phyloP scores from a whole-genome alignment of 2,888 invertebrate species.

The Agrotis exclamationis region DNA sequence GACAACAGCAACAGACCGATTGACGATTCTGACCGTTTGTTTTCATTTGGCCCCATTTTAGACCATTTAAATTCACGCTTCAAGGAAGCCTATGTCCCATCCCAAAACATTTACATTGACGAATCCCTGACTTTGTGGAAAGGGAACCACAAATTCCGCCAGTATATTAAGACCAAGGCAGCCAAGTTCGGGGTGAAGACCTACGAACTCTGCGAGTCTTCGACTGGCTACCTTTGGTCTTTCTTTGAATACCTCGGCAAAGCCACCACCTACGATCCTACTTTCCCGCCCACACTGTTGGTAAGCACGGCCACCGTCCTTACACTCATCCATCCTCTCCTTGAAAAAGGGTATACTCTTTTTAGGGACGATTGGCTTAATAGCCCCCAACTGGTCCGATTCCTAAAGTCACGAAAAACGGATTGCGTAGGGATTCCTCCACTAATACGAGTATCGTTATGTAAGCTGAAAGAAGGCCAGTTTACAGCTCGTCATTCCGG shows the following conservation, averaged over 20 bases:
- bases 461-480: constrained; percentile 1
- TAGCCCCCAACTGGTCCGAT: constrained; percentile 5
- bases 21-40: neutral
- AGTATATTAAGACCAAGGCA: too few relatives aligned
- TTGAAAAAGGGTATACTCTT: constrained; percentile 9
- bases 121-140: too few relatives aligned
- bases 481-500: constrained; percentile 4
- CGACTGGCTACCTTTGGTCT: constrained; percentile 16
- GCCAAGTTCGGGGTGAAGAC: too few relatives aligned
- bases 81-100: constrained; percentile 2
- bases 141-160: too few relatives aligned
- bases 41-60: neutral
- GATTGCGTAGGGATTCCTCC: constrained; percentile 8
- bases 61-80: neutral
- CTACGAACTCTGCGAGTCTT: constrained; percentile 5
- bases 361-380: neutral
- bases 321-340: constrained; percentile 6
- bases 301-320: constrained; percentile 1
- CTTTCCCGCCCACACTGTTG: neutral
- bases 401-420: constrained; percentile 2
- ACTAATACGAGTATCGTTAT: neutral
- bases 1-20: neutral
- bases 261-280: neutral
- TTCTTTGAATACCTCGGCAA: neutral
- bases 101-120: neutral